These are phyloP conservation scores for sheep (Ovis aries) DNA, from an alignment of 2,113 vertebrate species.

Conservation along the genomic window DNA sequence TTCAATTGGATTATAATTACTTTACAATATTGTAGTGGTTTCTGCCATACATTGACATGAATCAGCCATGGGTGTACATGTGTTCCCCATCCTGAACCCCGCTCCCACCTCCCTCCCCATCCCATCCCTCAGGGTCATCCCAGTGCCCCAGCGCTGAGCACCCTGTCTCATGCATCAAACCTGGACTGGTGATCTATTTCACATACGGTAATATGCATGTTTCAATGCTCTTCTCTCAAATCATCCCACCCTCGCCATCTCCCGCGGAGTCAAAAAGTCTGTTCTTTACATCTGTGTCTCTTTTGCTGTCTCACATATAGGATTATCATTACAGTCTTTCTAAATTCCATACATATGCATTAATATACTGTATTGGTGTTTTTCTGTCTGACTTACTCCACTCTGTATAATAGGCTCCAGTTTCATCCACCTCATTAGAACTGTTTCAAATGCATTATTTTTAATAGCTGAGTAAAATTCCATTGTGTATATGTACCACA, in stretches of 20 bases:
- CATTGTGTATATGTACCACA: not conserved
- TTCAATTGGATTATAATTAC: not conserved
- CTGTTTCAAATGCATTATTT: not conserved
- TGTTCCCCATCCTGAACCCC: not conserved
- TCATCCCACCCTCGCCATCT: not conserved
- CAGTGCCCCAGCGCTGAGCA: not conserved
- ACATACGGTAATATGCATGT: not conserved
- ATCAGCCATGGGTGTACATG: not conserved
- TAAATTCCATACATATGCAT: not conserved
- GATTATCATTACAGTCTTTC: not conserved
- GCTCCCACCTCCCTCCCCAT: not conserved
- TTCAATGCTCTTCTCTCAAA: not conserved
- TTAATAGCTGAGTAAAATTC: not conserved
- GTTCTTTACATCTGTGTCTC: not conserved
- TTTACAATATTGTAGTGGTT: not conserved
- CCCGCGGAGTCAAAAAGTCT: not conserved
- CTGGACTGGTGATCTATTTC: not conserved
- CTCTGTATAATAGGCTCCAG: not conserved
- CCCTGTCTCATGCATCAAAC: not conserved
- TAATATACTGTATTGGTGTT: not conserved
- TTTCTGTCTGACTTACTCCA: not conserved
- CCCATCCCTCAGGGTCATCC: not conserved
- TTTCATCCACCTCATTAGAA: not conserved
- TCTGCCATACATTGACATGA: not conserved
- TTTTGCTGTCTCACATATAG: not conserved